Evolutionary conservation across 1,140 invertebrate species (phyloP).

Genomic region (Oryctes rhinoceros): DNA sequence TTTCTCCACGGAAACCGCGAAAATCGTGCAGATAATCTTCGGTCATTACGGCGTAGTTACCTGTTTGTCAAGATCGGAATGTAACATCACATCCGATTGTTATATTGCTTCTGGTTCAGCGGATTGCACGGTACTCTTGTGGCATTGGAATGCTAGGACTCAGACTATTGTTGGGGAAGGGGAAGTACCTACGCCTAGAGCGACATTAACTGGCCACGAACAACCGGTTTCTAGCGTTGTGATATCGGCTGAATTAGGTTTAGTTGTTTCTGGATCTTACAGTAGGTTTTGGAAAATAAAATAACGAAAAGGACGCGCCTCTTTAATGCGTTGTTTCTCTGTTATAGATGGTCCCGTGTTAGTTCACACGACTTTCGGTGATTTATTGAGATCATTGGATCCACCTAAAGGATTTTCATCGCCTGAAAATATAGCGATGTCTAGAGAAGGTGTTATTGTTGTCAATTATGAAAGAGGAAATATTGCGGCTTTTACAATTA

Average conservation of each 20-base stretch:
- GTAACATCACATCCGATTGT: constrained; percentile 98
- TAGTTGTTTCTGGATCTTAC: constrained; percentile 94
- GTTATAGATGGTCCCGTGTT: constrained; percentile 89
- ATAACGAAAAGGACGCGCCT: neutral
- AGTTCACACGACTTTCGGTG: constrained; percentile 98
- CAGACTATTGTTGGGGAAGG: constrained; percentile 97
- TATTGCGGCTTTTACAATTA: constrained; percentile 92
- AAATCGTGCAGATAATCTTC: constrained; percentile 98
- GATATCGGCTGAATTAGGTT: constrained; percentile 95
- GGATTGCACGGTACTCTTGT: constrained; percentile 96
- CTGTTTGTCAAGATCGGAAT: constrained; percentile 96
- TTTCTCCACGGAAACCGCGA: constrained; percentile 96
- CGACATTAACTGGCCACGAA: constrained; percentile 96
- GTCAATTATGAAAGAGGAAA: constrained; percentile 92
- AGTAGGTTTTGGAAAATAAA: constrained; percentile 67
- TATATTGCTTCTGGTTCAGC: constrained; percentile 97
- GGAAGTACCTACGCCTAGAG: constrained; percentile 92
- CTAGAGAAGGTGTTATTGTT: constrained; percentile 95
- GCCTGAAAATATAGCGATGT: constrained; percentile 92
- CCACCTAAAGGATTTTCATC: constrained; percentile 80
- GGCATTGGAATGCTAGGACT: constrained; percentile 98
- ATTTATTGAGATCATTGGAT: constrained; percentile 91
- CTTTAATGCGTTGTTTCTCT: constrained; percentile 42
- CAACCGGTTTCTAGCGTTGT: constrained; percentile 93
- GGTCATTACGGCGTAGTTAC: constrained; percentile 99